Evolutionary conservation across 2,888 invertebrate species (phyloP).

Genomic region (Drosophila pseudotakahashii): DNA sequence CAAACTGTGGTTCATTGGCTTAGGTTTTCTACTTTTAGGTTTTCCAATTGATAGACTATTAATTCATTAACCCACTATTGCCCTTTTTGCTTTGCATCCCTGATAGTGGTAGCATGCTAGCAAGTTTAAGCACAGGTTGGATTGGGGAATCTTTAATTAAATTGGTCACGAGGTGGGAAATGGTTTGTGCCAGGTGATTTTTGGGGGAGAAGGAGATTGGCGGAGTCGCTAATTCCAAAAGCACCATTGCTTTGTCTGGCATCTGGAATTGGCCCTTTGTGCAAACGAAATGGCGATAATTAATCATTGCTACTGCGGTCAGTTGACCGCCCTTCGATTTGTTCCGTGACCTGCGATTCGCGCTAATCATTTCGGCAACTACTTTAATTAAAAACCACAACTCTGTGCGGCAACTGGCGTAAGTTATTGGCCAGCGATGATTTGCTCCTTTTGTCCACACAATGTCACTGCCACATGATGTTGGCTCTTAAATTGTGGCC

Average conservation of each 20-base stretch:
- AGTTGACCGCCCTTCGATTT: slow-evolving; percentile 43
- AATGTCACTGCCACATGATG: slow-evolving; percentile 62
- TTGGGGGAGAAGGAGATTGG: slow-evolving; percentile 6
- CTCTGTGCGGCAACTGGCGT: slow-evolving; percentile 62
- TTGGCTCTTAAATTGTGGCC: slow-evolving; percentile 18
- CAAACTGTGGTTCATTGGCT: too few species aligned
- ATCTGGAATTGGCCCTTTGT: slow-evolving; percentile 47
- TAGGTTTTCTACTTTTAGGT: too few species aligned
- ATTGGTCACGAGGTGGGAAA: slow-evolving; percentile 32
- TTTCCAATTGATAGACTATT: background rate
- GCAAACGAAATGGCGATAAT: slow-evolving; percentile 66
- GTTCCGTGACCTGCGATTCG: slow-evolving; percentile 43
- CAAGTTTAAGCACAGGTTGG: background rate
- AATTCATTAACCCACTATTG: background rate
- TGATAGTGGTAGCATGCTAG: background rate
- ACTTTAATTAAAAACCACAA: slow-evolving; percentile 74
- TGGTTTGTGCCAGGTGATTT: slow-evolving; percentile 40
- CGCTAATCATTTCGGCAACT: slow-evolving; percentile 56
- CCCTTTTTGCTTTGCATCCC: background rate
- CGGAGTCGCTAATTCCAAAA: slow-evolving; percentile 55
- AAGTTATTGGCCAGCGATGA: slow-evolving; percentile 71
- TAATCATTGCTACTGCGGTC: slow-evolving; percentile 70
- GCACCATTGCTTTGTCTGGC: slow-evolving; percentile 56
- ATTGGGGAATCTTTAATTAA: slow-evolving; percentile 63
- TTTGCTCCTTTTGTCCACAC: slow-evolving; percentile 54